A percentile compares a stretch with the other conserved stretches of the same genome.
phyloP scores from a whole-genome alignment of 2,888 invertebrate species.

The Osedax frankpressi region DNA sequence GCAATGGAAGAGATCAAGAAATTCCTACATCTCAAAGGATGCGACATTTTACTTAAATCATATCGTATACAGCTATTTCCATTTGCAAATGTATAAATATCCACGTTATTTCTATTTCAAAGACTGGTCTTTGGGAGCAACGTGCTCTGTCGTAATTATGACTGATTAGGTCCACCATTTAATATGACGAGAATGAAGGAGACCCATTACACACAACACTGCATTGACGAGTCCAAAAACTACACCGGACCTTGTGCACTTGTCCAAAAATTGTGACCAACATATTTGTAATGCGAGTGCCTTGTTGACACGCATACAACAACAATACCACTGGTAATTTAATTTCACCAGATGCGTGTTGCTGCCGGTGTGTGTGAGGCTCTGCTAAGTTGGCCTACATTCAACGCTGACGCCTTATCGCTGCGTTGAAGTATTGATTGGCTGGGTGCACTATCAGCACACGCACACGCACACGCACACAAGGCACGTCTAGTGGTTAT shows the following conservation, averaged over 20 bases:
- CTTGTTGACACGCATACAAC: neutral
- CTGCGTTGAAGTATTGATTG: constrained; percentile 4
- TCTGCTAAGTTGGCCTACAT: constrained; percentile 8
- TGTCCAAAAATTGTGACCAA: constrained; percentile 4
- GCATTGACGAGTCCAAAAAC: neutral
- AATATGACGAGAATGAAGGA: neutral
- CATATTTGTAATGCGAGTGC: constrained; percentile 1
- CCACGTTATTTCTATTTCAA: neutral
- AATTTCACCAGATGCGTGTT: constrained; percentile 7
- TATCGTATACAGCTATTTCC: neutral
- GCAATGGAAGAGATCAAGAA: neutral
- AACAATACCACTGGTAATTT: constrained; percentile 4
- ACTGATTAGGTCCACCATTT: neutral
- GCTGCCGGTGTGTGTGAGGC: neutral
- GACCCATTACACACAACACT: neutral
- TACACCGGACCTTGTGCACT: neutral
- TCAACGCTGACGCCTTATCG: neutral
- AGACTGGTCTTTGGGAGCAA: constrained; percentile 1
- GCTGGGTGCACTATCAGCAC: constrained; percentile 5
- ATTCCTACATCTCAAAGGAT: neutral
- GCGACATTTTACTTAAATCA: neutral
- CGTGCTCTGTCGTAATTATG: neutral
- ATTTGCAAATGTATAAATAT: neutral
- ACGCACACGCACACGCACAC: neutral
- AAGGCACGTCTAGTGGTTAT: constrained; percentile 1